Percentiles rank a stretch among this genome's conserved stretches.
Conservation (phyloP, 2,888 invertebrate genomes). For the Ethmia dodecea region DNA sequence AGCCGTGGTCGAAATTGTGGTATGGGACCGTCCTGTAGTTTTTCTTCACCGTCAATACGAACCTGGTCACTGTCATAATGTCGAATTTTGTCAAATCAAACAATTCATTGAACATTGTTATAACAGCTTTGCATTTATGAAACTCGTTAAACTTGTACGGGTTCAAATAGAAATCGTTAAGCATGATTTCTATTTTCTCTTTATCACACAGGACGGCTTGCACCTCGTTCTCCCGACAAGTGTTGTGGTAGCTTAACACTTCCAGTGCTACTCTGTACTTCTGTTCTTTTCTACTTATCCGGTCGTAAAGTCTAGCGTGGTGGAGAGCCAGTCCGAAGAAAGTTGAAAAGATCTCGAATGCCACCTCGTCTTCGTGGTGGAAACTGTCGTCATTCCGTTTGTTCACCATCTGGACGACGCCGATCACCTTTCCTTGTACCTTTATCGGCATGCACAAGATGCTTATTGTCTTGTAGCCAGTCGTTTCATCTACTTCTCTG, state of each 20-base stretch:
- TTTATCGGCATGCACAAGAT: conserved; percentile 94
- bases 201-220: conserved; percentile 33
- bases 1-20: conserved; percentile 93
- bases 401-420: conserved; percentile 93
- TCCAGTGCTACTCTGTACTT: conserved; percentile 89
- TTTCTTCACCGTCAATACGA: conserved; percentile 88
- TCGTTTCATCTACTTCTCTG: conserved; percentile 81
- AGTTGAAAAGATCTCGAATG: conserved; percentile 90
- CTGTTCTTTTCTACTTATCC: conserved; percentile 88
- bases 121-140: conserved; percentile 84
- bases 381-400: conserved; percentile 76
- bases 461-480: conserved; percentile 83
- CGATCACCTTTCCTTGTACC: conserved; percentile 86
- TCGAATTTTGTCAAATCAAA: conserved; percentile 84
- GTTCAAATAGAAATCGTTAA: conserved; percentile 82
- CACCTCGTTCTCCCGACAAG: conserved; percentile 85
- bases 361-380: conserved; percentile 84
- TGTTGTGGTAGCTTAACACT: conserved; percentile 90
- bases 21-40: conserved; percentile 91
- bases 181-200: conserved; percentile 29
- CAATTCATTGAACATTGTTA: conserved; percentile 87
- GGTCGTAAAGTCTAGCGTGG: conserved; percentile 90
- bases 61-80: conserved; percentile 80
- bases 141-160: conserved; percentile 83
- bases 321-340: conserved; percentile 92